Percentiles rank a stretch among this genome's conserved stretches.
These are phyloP conservation scores for Oryzias celebensis DNA, from an alignment of 2,113 vertebrate species.

Conservation along the genomic window DNA sequence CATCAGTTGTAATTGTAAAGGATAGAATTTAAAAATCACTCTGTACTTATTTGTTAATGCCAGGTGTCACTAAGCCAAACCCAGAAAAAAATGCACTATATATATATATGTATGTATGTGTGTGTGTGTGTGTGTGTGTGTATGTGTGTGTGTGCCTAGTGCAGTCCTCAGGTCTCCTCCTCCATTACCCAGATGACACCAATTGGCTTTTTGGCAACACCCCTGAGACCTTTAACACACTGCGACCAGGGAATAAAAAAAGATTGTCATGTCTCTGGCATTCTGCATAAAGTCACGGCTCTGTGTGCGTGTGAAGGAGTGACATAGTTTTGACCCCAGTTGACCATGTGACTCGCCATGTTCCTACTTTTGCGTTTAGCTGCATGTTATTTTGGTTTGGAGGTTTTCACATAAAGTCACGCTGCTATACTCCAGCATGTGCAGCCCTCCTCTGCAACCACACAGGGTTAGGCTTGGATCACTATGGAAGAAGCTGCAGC, in stretches of 20 bases:
- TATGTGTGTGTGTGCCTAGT: too few relatives aligned
- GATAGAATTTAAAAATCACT: constrained; percentile 53
- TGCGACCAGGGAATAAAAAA: constrained; percentile 23
- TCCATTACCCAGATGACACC: constrained; percentile 41
- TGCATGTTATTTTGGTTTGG: not conserved
- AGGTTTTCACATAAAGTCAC: not conserved
- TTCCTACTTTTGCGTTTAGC: constrained; percentile 5
- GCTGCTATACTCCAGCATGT: not conserved
- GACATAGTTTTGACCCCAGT: constrained; percentile 6
- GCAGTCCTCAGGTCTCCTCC: not conserved
- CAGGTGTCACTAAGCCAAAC: constrained; percentile 42
- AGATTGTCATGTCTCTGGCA: constrained; percentile 13
- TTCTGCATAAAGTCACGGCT: not conserved
- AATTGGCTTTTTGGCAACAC: constrained; percentile 37
- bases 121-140: too few relatives aligned
- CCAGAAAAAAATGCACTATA: constrained; percentile 23
- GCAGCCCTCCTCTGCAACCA: not conserved
- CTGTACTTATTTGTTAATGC: constrained; percentile 53
- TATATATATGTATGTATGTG: too few relatives aligned
- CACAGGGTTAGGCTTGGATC: constrained; percentile 14
- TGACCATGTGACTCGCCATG: not conserved
- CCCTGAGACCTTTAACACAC: constrained; percentile 27
- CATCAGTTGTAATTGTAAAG: constrained; percentile 15
- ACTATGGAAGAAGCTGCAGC: constrained; percentile 20
- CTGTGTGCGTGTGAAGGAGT: not conserved